Base-by-base conservation (phyloP, 2,888 invertebrate genomes). In the Asteroscopus sphinx region DNA sequence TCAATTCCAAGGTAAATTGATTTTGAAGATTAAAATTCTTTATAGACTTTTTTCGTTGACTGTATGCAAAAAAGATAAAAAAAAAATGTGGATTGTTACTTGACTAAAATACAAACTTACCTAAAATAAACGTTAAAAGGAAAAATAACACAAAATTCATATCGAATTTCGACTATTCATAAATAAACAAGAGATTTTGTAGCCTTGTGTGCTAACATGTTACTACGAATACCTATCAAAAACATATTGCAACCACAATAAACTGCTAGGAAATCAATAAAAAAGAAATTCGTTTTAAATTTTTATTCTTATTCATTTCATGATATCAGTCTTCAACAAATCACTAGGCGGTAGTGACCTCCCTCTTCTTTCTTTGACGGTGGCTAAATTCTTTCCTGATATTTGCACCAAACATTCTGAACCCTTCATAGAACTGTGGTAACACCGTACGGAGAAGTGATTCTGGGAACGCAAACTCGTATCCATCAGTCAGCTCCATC, bases 381-480 rank as follows among this genome's bases (percentile, higher is more conserved):
- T 69, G 39, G 21, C 69, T 37, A 41, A 91, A 94, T 61, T 94
- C 93, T 2, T 73, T 72, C 57, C 60, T 83, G 21, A 94, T 92
- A 45, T 88, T 84, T 1, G 48, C 25, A 1, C 76, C 89, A 51
- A 93, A 91, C 5, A 64, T 79, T 68, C 69, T 86, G 58, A 94
- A 94, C 0, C 93, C 94, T 77, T 88, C 88, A 42, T 88, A 93
- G 54, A 89, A 89, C 49, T 88, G 86, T 25, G 94, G 92, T 36
- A 94, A 46, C 0, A 83, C 82, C 9, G 17, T 67, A 0, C 65
- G 75, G 0, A 94, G 75, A 0, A 82, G 75, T 1, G 63, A 30
- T 61, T 89, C 95, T 0, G 98, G 98, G 65, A 96, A 94, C 0
- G 96, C 80, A 81, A 98, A 98, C 8, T 97, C 91, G 12, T 75